phyloP scores from a whole-genome alignment of 2,113 vertebrate species.

The mouse (Mus musculus) region GRCm39 chr2:71819001-71819500 shows the following conservation, averaged over 20 bases:
- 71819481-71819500: background rate
- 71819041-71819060: background rate
- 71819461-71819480: background rate
- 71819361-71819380: background rate
- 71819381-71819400: background rate
- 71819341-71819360: background rate
- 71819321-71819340: background rate
- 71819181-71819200: background rate
- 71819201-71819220: background rate
- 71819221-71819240: background rate
- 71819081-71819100: background rate
- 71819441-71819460: background rate
- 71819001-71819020: background rate
- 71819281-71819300: background rate
- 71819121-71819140: conserved; percentile 39
- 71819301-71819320: background rate
- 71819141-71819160: background rate
- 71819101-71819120: background rate
- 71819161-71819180: background rate
- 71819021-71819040: background rate
- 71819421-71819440: background rate
- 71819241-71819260: background rate
- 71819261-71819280: background rate
- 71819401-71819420: background rate
- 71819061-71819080: background rate